Base-by-base conservation (phyloP, 2,888 invertebrate genomes). In the Melipona bicolor region DNA sequence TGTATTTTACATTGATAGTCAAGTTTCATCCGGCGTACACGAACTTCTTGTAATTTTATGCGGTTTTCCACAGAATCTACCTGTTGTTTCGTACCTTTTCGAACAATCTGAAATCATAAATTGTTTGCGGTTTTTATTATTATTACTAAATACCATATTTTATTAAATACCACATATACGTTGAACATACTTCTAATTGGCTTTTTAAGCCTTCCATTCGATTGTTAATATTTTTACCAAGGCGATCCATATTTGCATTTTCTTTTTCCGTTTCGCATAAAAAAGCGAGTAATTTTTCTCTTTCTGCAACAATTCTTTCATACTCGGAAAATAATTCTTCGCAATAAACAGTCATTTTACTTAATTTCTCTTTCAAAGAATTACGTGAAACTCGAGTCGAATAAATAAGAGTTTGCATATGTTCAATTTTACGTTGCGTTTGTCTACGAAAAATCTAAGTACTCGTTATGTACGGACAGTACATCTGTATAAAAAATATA, bases 311-410 rank as follows among this genome's bases (percentile, higher is more conserved):
- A n/a, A 96, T 92, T 62, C 94, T 94, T 89, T 96, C 96, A 77
- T 96, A 96, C 86, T 96, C 95, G 15, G 91, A 90, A 3, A 96
- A 95, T 79, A 96, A 93, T 86, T 96, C 95, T 87, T 95, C 95
- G 64, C 96, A 95, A 91, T 95, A 95, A 62, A 92, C 92, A 92
- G 95, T 95, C 0, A 95, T 95, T 90, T 95, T 95, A 83, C 94
- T 95, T 56, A 96, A 91, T 88, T 96, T 96, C 80, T 95, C 95
- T 76, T 95, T 95, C 68, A 95, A 95, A 13, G 95, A 95, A 81
- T 95, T 95, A 64, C 95, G 94, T 2, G 95, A 95, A 62, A 95
- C 91, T 90, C 95, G 95, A 19, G 95, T 94, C 50, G 95, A 95
- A 73, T 94, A 94, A 69, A 95, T 86, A 6, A 92, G 91, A 83